These are phyloP conservation scores for Falco novaeseelandiae DNA, from an alignment of 2,797 vertebrate species.

Conservation along the genomic window DNA sequence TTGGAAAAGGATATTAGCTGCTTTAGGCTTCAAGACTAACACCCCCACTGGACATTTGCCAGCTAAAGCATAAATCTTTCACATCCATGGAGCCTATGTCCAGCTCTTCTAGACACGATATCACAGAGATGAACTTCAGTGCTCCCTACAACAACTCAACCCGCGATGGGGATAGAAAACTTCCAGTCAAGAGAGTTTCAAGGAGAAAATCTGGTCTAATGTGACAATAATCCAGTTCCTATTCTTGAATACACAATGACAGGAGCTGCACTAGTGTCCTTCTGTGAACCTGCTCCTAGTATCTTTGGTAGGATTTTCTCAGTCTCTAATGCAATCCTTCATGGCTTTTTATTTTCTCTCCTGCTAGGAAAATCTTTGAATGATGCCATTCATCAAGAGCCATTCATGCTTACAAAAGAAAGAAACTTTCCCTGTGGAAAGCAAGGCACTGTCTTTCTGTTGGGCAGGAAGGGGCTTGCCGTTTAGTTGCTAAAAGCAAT, in stretches of 20 bases:
- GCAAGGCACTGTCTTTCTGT: neutral
- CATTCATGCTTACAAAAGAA: neutral
- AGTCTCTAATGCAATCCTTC: neutral
- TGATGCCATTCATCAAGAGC: neutral
- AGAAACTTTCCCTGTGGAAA: neutral
- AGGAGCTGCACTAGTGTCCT: neutral
- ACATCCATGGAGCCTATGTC: neutral
- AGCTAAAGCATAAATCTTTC: neutral
- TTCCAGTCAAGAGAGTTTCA: neutral
- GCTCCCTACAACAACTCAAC: neutral
- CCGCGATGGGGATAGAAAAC: neutral
- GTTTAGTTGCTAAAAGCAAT: neutral
- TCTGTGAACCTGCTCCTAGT: neutral
- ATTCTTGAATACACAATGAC: neutral
- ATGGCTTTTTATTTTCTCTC: neutral
- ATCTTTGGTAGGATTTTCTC: neutral
- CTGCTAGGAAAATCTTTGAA: neutral
- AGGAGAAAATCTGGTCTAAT: neutral
- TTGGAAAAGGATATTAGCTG: neutral
- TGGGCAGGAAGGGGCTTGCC: neutral
- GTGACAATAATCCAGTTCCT: neutral
- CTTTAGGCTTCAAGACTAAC: neutral
- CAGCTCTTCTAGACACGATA: neutral
- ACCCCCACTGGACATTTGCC: neutral
- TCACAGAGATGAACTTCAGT: neutral